These are phyloP conservation scores for Oostethus manadensis DNA, from an alignment of 2,113 vertebrate species.

Conservation along the genomic window DNA sequence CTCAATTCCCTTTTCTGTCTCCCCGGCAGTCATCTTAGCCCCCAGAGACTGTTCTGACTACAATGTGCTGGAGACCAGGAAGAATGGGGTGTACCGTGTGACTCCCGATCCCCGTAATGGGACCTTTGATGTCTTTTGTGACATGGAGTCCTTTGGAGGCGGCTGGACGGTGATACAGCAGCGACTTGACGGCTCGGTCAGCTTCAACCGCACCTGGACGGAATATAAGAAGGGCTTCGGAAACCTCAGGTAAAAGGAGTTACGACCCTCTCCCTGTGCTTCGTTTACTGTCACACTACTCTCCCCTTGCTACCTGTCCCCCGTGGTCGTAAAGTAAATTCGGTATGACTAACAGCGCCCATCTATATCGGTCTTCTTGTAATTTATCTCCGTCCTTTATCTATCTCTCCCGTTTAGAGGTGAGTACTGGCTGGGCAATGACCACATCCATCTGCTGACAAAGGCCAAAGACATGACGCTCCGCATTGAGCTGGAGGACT, in stretches of 20 bases:
- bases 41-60: conserved; percentile 89
- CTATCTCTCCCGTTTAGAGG: conserved; percentile 32
- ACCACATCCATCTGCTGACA: conserved; percentile 88
- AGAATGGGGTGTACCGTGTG: conserved; percentile 78
- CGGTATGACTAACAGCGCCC: conserved; percentile 8
- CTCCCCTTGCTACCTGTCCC: conserved; percentile 2
- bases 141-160: conserved; percentile 87
- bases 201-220: conserved; percentile 87
- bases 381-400: neutral
- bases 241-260: conserved; percentile 67
- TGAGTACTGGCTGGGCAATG: conserved; percentile 95
- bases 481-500: conserved; percentile 90
- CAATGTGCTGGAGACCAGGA: conserved; percentile 70
- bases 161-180: conserved; percentile 92
- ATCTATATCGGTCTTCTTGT: conserved; percentile 15
- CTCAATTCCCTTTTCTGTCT: conserved; percentile 11
- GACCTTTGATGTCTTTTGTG: conserved; percentile 86
- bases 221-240: conserved; percentile 94
- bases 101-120: conserved; percentile 76
- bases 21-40: conserved; percentile 53
- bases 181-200: conserved; percentile 82
- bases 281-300: conserved; percentile 15
- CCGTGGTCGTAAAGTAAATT: conserved; percentile 18
- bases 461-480: conserved; percentile 87
- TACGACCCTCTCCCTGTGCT: conserved; percentile 2